phyloP scores from a whole-genome alignment of 2,888 invertebrate genomes.

The Megamerina dolium region DNA sequence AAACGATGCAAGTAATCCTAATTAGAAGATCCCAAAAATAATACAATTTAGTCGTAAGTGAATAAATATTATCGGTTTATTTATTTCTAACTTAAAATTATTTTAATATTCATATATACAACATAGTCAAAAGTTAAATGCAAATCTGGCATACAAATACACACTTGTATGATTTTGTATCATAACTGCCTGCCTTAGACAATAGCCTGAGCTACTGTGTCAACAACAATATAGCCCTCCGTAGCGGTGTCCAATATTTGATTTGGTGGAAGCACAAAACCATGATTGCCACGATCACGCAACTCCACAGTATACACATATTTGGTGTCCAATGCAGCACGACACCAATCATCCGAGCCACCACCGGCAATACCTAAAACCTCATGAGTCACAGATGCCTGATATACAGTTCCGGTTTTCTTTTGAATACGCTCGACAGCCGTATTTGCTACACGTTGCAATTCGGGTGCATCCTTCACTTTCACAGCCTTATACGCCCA shows the following conservation, averaged over 20 bases:
- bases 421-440: constrained; percentile 36
- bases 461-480: constrained; percentile 30
- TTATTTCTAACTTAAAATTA: no score
- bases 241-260: constrained; percentile 38
- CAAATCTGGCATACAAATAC: neutral
- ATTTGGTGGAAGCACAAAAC: constrained; percentile 40
- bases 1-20: no score
- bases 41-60: neutral
- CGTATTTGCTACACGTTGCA: constrained; percentile 36
- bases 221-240: constrained; percentile 39
- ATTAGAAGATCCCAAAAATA: no score
- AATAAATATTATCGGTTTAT: no score
- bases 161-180: no score
- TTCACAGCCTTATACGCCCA: constrained; percentile 44
- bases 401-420: constrained; percentile 35
- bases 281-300: constrained; percentile 40
- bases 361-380: constrained; percentile 44
- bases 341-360: constrained; percentile 47
- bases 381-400: constrained; percentile 37
- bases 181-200: constrained; percentile 9
- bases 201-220: constrained; percentile 38
- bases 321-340: constrained; percentile 32
- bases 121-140: no score
- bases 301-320: constrained; percentile 45
- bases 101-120: no score